A percentile compares a stretch with the other conserved stretches of the same genome.
phyloP scores from a whole-genome alignment of 2,888 invertebrate species.

The Acanthosepion esculentum region DNA sequence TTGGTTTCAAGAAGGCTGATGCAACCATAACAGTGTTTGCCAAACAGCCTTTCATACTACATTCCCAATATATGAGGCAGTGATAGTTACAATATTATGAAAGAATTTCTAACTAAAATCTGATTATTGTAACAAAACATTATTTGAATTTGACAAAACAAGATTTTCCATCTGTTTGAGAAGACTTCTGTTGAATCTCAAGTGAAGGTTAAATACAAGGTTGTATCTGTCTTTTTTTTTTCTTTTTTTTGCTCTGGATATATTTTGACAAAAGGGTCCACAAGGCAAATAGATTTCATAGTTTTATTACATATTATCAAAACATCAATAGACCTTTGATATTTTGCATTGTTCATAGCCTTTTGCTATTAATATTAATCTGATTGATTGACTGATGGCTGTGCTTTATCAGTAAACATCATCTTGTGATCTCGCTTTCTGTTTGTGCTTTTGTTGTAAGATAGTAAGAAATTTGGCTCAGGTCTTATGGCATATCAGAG shows the following conservation, averaged over 20 bases:
- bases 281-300: background rate
- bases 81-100: no score
- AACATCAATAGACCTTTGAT: background rate
- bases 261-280: background rate
- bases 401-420: conserved; percentile 16
- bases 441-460: background rate
- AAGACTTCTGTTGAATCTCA: background rate
- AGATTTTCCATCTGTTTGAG: background rate
- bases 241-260: background rate
- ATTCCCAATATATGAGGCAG: no score
- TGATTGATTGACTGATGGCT: background rate
- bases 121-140: background rate
- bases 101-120: background rate
- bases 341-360: background rate
- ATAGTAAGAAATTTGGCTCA: background rate
- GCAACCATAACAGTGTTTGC: no score
- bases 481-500: background rate
- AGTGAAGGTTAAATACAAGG: background rate
- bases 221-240: background rate
- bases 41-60: no score
- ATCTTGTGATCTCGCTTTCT: background rate
- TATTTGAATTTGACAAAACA: background rate
- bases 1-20: no score
- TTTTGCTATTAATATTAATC: conserved; percentile 2
- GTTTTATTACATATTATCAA: background rate